These are phyloP conservation scores for Riparia riparia DNA, from an alignment of 2,113 vertebrate species.

Conservation along the genomic window DNA sequence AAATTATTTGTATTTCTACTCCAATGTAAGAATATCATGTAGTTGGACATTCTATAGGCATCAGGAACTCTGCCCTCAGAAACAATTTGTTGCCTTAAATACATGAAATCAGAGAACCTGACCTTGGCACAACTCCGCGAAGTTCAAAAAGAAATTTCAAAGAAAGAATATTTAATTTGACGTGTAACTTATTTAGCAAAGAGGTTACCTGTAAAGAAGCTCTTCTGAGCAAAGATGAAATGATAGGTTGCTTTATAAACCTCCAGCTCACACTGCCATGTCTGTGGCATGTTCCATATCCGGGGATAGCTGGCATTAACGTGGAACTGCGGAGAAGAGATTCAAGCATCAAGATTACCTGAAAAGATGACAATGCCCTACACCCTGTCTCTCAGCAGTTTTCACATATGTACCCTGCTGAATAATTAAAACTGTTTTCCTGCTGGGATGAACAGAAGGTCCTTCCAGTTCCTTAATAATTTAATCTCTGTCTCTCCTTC, in stretches of 20 bases:
- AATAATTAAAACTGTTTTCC: slow-evolving; percentile 69
- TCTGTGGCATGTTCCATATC: slow-evolving; percentile 98
- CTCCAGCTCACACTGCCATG: slow-evolving; percentile 96
- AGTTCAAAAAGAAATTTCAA: not conserved
- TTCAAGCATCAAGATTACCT: slow-evolving; percentile 37
- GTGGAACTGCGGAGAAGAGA: slow-evolving; percentile 85
- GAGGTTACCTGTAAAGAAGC: slow-evolving; percentile 93
- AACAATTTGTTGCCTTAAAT: not conserved
- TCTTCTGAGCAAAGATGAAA: slow-evolving; percentile 98
- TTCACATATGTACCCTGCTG: slow-evolving; percentile 1
- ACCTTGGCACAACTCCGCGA: not conserved
- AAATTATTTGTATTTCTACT: not conserved
- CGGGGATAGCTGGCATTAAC: slow-evolving; percentile 93
- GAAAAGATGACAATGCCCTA: not conserved
- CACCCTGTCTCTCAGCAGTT: slow-evolving; percentile 37
- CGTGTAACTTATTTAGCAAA: not conserved
- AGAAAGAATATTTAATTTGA: not conserved
- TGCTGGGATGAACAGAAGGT: slow-evolving; percentile 63
- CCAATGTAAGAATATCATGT: not conserved
- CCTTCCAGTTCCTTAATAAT: slow-evolving; percentile 47
- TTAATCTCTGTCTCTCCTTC: slow-evolving; percentile 27
- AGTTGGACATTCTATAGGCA: not conserved
- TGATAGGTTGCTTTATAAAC: slow-evolving; percentile 99
- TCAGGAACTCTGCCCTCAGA: not conserved
- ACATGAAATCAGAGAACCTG: not conserved